Base-by-base conservation (phyloP, 37 sponge, comb jelly and placozoan genomes). In the Sycon ciliatum region DNA sequence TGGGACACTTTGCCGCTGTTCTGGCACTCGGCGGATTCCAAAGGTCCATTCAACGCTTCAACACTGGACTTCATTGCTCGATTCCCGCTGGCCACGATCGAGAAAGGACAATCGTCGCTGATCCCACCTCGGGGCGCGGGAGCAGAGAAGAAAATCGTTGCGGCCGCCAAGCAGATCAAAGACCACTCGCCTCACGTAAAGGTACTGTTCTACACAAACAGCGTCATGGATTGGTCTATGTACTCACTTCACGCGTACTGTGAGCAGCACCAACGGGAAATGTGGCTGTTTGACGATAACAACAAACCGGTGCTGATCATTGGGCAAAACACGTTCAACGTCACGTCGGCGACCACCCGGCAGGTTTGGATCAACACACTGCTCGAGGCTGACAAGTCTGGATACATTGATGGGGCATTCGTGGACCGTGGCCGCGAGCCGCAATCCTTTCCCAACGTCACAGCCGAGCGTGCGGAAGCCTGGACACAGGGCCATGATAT, bases 1-100 rank as follows among this genome's bases (percentile, higher is more conserved):
- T 77, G 78, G 78, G 70, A 77, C 58, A 77, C 78, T 1, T 60
- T 77, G 29, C 78, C 78, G 7, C 69, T 77, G 40, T 77, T 77
- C 46, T 77, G 68, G 33, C 78, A 77, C 38, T 77, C 78, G 13
- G 34, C 70, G 39, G 69, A 77, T 61, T 24, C 70, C 30, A 77
- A 33, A 69, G 81, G 81, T 7, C 69, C 30, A 33, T 80, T 72
- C 69, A 55, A 0, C 36, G 62, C 18, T 2, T 67, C 64, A 1
- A 56, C 81, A 4, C 13, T 80, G 4, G 28, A 75, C 20, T 28
- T 53, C 9, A 61, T 74, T 30, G 75, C 82, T 26, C 68, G 46
- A 60, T 81, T 36, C 36, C 23, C 62, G 6, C 68, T 81, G 76
- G 82, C 58, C 33, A 81, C 82, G 0, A 76, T 81, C 46, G 82